Percentiles rank a stretch among this genome's conserved stretches.
phyloP scores from a whole-genome alignment of 2,888 invertebrate species.

The Pristionchus japonicus region DNA sequence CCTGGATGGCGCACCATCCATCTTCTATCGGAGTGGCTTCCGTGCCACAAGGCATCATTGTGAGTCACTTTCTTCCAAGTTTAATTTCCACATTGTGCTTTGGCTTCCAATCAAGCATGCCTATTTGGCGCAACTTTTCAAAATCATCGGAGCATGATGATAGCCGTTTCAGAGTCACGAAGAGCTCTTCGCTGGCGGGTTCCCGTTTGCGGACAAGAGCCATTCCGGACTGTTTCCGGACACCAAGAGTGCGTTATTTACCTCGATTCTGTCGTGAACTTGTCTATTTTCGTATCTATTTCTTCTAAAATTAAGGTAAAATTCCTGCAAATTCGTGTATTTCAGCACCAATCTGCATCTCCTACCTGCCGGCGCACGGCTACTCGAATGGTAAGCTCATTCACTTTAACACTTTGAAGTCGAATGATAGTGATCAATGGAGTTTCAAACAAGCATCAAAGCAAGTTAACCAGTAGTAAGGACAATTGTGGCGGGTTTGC shows the following conservation, averaged over 20 bases:
- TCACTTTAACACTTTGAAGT: neutral
- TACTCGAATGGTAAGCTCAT: neutral
- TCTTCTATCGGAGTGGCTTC: neutral
- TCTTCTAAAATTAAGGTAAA: neutral
- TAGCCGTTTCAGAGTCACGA: neutral
- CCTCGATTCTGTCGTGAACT: too few relatives aligned
- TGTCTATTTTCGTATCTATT: too few relatives aligned
- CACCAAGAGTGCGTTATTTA: neutral
- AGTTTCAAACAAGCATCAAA: too few relatives aligned
- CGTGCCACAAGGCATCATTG: neutral
- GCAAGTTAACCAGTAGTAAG: too few relatives aligned
- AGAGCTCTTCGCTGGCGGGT: slow-evolving; percentile 33
- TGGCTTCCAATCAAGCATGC: neutral
- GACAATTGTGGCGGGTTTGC: too few relatives aligned
- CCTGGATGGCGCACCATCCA: slow-evolving; percentile 41
- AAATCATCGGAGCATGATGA: too few relatives aligned
- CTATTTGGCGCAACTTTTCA: neutral
- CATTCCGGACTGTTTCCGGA: slow-evolving; percentile 14
- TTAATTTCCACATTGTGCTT: neutral
- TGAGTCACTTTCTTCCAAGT: neutral
- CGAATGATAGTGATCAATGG: too few relatives aligned
- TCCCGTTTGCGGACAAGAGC: slow-evolving; percentile 24
- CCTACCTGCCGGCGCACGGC: neutral
- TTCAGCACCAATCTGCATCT: slow-evolving; percentile 31
- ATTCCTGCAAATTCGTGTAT: neutral